These are phyloP conservation scores for Diloba caeruleocephala DNA, from an alignment of 2,888 invertebrate species.

Conservation along the genomic window DNA sequence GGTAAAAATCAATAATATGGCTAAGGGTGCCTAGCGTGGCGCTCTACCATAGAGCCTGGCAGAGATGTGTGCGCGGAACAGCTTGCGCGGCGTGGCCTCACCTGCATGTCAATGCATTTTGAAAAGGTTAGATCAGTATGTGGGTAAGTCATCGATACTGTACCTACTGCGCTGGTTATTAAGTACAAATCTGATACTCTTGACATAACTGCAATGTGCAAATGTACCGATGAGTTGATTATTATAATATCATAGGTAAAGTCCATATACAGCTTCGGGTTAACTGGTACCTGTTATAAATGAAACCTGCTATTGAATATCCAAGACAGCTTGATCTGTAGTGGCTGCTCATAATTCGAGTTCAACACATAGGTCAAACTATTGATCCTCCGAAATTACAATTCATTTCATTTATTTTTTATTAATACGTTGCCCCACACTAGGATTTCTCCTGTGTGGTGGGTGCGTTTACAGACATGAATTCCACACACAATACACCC, in stretches of 20 bases:
- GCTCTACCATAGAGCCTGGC: constrained; percentile 29
- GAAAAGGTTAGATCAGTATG: constrained; percentile 5
- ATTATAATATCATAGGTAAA: not conserved
- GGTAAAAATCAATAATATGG: constrained; percentile 52
- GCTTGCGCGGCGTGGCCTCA: not conserved
- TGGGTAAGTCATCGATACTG: constrained; percentile 6
- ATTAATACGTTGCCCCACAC: no score
- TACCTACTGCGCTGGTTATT: constrained; percentile 17
- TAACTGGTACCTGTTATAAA: no score
- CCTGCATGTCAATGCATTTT: constrained; percentile 12
- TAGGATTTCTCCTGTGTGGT: no score
- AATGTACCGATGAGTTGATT: not conserved
- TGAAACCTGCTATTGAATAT: no score
- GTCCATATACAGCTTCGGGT: no score
- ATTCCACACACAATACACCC: no score
- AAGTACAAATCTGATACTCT: constrained; percentile 6
- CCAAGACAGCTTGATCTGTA: no score
- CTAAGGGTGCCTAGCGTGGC: constrained; percentile 31
- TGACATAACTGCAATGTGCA: constrained; percentile 24
- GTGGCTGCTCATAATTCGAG: no score
- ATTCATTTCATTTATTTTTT: no score
- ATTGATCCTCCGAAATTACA: no score
- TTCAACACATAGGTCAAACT: no score
- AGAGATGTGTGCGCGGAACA: not conserved
- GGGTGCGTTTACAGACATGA: no score